These are phyloP conservation scores for Saxidomus purpurata DNA, from an alignment of 1,140 invertebrate genomes.

Conservation along the genomic window DNA sequence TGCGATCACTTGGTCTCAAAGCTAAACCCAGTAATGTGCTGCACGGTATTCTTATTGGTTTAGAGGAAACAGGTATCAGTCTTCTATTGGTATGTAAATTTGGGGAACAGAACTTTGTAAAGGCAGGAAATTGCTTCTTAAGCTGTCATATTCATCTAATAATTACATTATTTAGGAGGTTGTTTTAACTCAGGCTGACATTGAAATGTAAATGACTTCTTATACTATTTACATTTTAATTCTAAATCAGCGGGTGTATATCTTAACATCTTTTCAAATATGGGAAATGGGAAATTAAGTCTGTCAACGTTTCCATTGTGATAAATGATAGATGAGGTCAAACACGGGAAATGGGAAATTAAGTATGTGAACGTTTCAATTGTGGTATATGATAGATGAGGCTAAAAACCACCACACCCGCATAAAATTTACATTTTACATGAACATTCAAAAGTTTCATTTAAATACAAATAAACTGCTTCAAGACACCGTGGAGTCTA, in stretches of 20 bases:
- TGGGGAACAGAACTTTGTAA: neutral
- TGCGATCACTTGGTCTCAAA: neutral
- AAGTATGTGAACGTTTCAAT: neutral
- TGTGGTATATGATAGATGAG: too few species aligned
- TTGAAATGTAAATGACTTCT: neutral
- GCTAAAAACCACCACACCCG: neutral
- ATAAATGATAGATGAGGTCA: too few species aligned
- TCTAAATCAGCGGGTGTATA: neutral
- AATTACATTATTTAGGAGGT: neutral
- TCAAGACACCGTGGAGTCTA: conserved; percentile 1
- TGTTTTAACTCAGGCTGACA: neutral
- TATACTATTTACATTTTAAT: neutral
- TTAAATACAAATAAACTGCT: too few species aligned
- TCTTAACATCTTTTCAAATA: neutral
- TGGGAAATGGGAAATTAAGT: neutral
- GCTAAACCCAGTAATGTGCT: neutral
- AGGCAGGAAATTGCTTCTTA: neutral
- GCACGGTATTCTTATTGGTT: neutral
- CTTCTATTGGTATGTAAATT: neutral
- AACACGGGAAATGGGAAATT: neutral
- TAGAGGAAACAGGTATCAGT: neutral
- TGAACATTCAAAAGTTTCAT: neutral
- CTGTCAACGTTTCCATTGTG: too few species aligned
- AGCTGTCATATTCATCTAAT: neutral
- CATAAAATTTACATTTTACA: neutral